A percentile compares a stretch with the other conserved stretches of the same genome.
phyloP scores from a whole-genome alignment of 1,140 invertebrate species.

The Camponotus pennsylvanicus region DNA sequence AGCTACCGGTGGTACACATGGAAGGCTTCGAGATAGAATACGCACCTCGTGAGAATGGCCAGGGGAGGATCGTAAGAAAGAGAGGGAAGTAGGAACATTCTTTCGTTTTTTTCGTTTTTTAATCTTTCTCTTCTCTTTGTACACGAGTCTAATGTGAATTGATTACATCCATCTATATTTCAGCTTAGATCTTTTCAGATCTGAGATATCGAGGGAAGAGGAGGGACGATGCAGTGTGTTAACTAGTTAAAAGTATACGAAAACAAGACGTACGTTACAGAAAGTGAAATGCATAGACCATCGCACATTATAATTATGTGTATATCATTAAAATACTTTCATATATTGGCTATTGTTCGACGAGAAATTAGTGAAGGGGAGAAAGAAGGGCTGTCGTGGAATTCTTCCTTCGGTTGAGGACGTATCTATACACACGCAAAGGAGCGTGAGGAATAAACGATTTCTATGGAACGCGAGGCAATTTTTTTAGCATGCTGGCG shows the following conservation, averaged over 20 bases:
- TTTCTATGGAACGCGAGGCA: constrained; percentile 14
- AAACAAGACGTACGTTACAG: constrained; percentile 23
- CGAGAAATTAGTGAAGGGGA: constrained; percentile 69
- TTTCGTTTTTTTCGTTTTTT: constrained; percentile 50
- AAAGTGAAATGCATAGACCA: constrained; percentile 16
- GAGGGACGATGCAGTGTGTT: constrained; percentile 4
- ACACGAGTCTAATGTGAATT: constrained; percentile 79
- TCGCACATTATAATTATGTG: constrained; percentile 26
- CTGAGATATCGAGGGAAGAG: background rate
- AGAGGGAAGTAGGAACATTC: constrained; percentile 37
- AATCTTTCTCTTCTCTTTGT: constrained; percentile 54
- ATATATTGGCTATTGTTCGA: background rate
- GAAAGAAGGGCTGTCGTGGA: constrained; percentile 60
- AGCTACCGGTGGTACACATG: constrained; percentile 60
- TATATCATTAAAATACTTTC: background rate
- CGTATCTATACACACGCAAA: constrained; percentile 6
- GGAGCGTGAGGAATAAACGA: constrained; percentile 31
- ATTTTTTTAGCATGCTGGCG: constrained; percentile 37
- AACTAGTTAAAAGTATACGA: background rate
- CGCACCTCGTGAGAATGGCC: constrained; percentile 68
- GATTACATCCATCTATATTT: constrained; percentile 80
- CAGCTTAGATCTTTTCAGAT: constrained; percentile 66
- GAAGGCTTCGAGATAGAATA: constrained; percentile 66
- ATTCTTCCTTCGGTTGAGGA: constrained; percentile 53
- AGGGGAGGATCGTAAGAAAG: background rate